phyloP scores from a whole-genome alignment of 2,888 invertebrate species.

The Neocrepidodera transversa region DNA sequence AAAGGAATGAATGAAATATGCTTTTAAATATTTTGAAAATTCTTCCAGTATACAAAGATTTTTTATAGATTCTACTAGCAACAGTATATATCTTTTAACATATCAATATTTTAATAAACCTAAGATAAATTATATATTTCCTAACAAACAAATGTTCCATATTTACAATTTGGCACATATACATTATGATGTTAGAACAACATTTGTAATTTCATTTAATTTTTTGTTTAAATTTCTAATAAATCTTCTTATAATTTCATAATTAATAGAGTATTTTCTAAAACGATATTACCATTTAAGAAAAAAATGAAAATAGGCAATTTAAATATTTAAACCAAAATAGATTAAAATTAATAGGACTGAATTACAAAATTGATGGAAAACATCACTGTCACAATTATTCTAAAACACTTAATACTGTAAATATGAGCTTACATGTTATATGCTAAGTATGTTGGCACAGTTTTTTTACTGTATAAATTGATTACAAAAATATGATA shows the following conservation, averaged over 20 bases:
- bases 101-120: constrained; percentile 1
- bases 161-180: constrained; percentile 18
- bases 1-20: constrained; percentile 52
- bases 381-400: not conserved
- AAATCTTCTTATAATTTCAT: not conserved
- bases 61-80: not conserved
- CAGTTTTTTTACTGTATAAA: constrained; percentile 52
- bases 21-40: constrained; percentile 7
- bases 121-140: constrained; percentile 6
- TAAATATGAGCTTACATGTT: constrained; percentile 1
- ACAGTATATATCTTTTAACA: not conserved
- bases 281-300: not conserved
- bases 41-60: constrained; percentile 13
- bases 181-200: not conserved
- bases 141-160: not conserved
- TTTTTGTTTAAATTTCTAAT: not conserved
- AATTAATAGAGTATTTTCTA: not conserved
- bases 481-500: constrained; percentile 57
- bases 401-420: constrained; percentile 7
- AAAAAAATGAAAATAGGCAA: too few relatives aligned
- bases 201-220: not conserved
- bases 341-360: too few relatives aligned
- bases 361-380: not conserved
- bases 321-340: too few relatives aligned
- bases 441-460: constrained; percentile 47